Evolutionary conservation across 2,888 invertebrate genomes (phyloP).

Genomic region (Pterobdella sp.): DNA sequence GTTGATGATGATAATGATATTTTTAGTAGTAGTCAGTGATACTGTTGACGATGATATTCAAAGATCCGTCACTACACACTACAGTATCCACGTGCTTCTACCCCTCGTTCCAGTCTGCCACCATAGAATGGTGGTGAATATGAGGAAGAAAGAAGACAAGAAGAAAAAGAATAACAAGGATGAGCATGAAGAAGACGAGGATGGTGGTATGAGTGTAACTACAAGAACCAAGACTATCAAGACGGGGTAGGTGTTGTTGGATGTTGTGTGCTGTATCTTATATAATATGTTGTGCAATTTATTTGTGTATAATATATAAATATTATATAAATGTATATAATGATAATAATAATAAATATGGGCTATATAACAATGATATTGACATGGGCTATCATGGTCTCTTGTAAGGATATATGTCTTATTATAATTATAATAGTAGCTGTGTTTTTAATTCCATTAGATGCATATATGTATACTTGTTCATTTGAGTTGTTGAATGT

Average conservation of each 20-base stretch:
- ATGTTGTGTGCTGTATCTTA: neutral
- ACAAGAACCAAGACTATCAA: conserved; percentile 8
- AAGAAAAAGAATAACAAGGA: conserved; percentile 12
- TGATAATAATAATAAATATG: too few species aligned
- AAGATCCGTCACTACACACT: neutral
- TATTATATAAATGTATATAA: too few species aligned
- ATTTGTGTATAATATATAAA: too few species aligned
- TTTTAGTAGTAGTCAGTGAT: too few species aligned
- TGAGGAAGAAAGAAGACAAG: conserved; percentile 14
- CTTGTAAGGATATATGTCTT: too few species aligned
- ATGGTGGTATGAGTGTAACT: neutral
- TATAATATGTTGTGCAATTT: neutral
- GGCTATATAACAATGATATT: too few species aligned
- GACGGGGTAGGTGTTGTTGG: neutral
- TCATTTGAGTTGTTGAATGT: neutral
- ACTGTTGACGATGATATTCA: too few species aligned
- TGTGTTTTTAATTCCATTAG: too few species aligned
- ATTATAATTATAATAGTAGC: too few species aligned
- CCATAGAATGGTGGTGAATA: conserved; percentile 11
- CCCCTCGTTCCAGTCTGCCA: neutral
- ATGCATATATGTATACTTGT: too few species aligned
- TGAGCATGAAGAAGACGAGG: conserved; percentile 17
- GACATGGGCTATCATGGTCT: too few species aligned
- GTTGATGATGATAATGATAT: too few species aligned
- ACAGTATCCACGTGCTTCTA: conserved; percentile 11